A percentile compares a stretch with the other conserved stretches of the same genome.
Evolutionary conservation across 2,797 vertebrate genomes (phyloP).

Genomic region (Mus caroli): DNA sequence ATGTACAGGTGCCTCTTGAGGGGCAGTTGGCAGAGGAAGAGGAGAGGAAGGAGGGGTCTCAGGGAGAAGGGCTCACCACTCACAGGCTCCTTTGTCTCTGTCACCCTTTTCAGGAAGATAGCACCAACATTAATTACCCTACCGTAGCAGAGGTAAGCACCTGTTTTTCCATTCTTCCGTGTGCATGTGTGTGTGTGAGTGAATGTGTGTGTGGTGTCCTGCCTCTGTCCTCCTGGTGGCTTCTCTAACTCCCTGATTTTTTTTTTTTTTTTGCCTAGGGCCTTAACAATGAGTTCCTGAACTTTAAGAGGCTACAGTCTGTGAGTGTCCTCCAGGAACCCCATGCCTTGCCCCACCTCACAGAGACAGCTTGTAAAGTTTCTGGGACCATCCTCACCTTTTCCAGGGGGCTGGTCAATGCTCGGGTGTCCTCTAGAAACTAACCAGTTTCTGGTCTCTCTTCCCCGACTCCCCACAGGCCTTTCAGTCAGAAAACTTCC

Average conservation of each 20-base stretch:
- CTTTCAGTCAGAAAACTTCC: slow-evolving; percentile 62
- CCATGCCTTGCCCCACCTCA: background rate
- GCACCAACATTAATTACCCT: background rate
- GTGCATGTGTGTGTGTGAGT: too few species aligned
- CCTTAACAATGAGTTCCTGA: slow-evolving; percentile 70
- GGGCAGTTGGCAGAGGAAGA: background rate
- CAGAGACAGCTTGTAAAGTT: background rate
- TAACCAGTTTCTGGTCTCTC: background rate
- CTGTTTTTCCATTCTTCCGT: background rate
- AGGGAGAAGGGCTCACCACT: background rate
- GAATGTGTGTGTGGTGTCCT: background rate
- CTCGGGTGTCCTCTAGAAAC: background rate
- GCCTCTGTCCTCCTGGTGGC: background rate
- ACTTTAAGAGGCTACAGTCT: slow-evolving; percentile 74
- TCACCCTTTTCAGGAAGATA: slow-evolving; percentile 67
- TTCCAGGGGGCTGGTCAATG: background rate
- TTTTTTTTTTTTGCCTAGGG: slow-evolving; percentile 54
- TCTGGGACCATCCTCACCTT: background rate
- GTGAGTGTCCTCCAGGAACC: slow-evolving; percentile 60
- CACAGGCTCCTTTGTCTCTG: background rate
- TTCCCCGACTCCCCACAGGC: slow-evolving; percentile 10
- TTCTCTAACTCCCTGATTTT: background rate
- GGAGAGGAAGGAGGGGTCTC: background rate
- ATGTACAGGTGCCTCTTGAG: background rate
- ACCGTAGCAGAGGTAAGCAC: slow-evolving; percentile 65